Conservation (phyloP, 2,888 invertebrate species). For the Abscondita cerata region DNA sequence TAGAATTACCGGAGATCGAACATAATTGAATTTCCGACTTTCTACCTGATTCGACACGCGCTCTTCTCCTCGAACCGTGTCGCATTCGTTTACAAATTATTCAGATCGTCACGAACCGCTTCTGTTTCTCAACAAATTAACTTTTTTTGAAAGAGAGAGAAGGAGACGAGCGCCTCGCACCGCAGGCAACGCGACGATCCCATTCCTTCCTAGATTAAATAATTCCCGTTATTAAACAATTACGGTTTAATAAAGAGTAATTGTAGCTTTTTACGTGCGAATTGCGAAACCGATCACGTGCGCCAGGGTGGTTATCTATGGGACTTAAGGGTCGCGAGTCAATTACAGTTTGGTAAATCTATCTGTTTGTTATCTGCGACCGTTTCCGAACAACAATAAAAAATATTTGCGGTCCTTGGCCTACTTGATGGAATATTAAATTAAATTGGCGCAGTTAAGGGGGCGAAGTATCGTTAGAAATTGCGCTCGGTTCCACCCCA, state of each 20-base stretch:
- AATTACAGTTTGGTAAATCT: slow-evolving; percentile 15
- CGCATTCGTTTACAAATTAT: slow-evolving; percentile 32
- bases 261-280: neutral
- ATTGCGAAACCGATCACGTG: slow-evolving; percentile 13
- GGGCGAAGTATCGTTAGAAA: neutral
- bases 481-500: slow-evolving; percentile 9
- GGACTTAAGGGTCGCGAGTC: slow-evolving; percentile 13
- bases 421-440: slow-evolving; percentile 21
- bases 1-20: slow-evolving; percentile 29
- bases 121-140: slow-evolving; percentile 27
- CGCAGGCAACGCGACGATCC: neutral
- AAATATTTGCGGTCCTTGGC: slow-evolving; percentile 6
- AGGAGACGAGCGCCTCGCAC: slow-evolving; percentile 13
- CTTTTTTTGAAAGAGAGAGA: slow-evolving; percentile 14
- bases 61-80: slow-evolving; percentile 26
- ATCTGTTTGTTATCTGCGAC: slow-evolving; percentile 17
- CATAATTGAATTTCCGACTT: slow-evolving; percentile 36
- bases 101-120: slow-evolving; percentile 26
- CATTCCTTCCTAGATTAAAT: slow-evolving; percentile 7
- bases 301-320: slow-evolving; percentile 10
- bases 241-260: slow-evolving; percentile 11
- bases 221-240: slow-evolving; percentile 21
- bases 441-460: slow-evolving; percentile 3
- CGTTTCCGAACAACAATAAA: neutral
- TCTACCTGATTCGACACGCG: slow-evolving; percentile 33